A percentile compares a stretch with the other conserved stretches of the same genome.
phyloP scores from a whole-genome alignment of 2,113 vertebrate genomes.

The Coptodon bakossiorum region DNA sequence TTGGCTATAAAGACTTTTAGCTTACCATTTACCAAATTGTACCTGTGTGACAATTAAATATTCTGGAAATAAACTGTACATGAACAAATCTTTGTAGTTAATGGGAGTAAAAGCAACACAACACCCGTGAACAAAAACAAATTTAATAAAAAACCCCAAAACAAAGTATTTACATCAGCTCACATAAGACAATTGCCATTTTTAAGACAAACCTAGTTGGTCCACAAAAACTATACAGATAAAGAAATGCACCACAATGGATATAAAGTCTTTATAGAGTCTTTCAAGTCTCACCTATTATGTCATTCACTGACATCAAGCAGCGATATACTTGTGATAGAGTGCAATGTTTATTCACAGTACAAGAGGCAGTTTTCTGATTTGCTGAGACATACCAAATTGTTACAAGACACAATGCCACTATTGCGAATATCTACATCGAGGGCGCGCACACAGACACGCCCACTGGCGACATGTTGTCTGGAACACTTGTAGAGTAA shows the following conservation, averaged over 20 bases:
- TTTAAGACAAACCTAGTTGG: constrained; percentile 22
- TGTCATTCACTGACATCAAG: constrained; percentile 45
- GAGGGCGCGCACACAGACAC: background rate
- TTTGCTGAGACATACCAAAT: constrained; percentile 17
- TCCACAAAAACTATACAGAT: constrained; percentile 19
- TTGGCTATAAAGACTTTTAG: background rate
- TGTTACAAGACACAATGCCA: constrained; percentile 5
- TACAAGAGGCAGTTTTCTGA: constrained; percentile 36
- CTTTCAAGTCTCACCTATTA: constrained; percentile 38
- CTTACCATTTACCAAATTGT: background rate
- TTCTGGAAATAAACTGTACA: background rate
- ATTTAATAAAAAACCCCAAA: constrained; percentile 20
- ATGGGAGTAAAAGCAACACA: background rate
- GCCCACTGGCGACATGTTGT: background rate
- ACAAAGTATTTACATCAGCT: background rate
- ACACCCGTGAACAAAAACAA: background rate
- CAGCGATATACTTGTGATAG: constrained; percentile 12
- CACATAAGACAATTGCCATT: constrained; percentile 12
- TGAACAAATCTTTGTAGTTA: background rate
- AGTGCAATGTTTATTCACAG: constrained; percentile 61
- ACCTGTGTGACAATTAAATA: background rate
- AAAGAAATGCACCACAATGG: background rate
- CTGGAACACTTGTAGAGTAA: background rate
- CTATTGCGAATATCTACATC: background rate
- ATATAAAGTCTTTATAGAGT: background rate